Percentiles rank a stretch among this genome's conserved stretches.
Conservation (phyloP, 2,113 vertebrate species). For the Sylvietta virens region DNA sequence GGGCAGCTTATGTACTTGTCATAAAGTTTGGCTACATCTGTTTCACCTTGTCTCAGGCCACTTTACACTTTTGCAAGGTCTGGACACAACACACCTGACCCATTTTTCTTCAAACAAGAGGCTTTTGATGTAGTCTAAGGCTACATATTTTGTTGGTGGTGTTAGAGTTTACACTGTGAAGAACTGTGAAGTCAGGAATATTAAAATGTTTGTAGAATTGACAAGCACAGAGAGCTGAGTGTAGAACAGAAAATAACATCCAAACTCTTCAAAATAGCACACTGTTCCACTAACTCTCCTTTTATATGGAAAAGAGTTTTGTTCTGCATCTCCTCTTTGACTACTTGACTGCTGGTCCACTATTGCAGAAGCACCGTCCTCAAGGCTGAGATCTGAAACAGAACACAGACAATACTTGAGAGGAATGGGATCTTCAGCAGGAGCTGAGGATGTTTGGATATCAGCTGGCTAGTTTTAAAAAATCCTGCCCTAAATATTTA, state of each 20-base stretch:
- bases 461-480: background rate
- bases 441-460: conserved; percentile 6
- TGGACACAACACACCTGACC: background rate
- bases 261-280: background rate
- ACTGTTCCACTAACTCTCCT: background rate
- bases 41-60: background rate
- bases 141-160: background rate
- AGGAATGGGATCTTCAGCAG: background rate
- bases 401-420: background rate
- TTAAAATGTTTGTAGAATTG: conserved; percentile 28
- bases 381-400: background rate
- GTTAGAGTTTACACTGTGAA: background rate
- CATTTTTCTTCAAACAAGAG: background rate
- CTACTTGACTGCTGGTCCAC: background rate
- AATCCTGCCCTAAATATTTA: conserved; percentile 51
- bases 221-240: background rate
- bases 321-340: background rate
- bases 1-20: background rate
- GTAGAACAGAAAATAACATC: background rate
- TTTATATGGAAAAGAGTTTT: background rate
- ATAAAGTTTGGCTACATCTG: background rate
- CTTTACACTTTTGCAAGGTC: background rate
- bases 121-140: background rate
- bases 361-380: background rate
- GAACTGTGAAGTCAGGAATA: background rate